These are phyloP conservation scores for Podarcis muralis DNA, from an alignment of 2,113 vertebrate genomes.

Conservation along the genomic window DNA sequence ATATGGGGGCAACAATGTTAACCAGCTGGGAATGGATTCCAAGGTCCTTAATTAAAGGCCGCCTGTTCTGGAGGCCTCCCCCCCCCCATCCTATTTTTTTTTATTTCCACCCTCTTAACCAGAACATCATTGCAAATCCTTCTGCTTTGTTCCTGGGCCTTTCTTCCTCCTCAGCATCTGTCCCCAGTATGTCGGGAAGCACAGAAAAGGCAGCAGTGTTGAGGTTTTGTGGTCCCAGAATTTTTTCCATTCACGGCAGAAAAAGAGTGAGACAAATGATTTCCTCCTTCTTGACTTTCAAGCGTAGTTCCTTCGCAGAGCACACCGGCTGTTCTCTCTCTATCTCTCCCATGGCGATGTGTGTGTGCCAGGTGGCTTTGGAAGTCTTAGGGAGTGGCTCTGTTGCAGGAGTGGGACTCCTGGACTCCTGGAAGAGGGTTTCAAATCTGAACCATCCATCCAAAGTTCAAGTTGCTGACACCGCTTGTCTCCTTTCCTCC, in stretches of 20 bases:
- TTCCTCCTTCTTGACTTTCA: not conserved
- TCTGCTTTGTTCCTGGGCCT: constrained; percentile 15
- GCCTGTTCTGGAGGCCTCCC: constrained; percentile 51
- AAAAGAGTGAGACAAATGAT: not conserved
- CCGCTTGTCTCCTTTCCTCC: not conserved
- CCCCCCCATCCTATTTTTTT: not conserved
- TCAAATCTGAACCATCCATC: not conserved
- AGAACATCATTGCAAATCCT: constrained; percentile 8
- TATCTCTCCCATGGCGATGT: not conserved
- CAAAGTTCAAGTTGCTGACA: too few species aligned
- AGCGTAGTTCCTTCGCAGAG: accelerated
- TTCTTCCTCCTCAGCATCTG: constrained; percentile 61
- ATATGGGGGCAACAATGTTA: constrained; percentile 64
- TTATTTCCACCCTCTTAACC: constrained; percentile 24
- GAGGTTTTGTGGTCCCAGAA: not conserved
- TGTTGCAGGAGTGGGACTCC: not conserved
- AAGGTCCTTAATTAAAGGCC: constrained; percentile 73
- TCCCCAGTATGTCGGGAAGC: constrained; percentile 24
- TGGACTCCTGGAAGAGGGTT: not conserved
- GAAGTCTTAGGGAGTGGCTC: not conserved
- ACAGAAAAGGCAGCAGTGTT: not conserved
- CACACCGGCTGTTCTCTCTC: not conserved
- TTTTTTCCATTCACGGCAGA: constrained; percentile 1
- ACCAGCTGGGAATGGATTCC: constrained; percentile 71
- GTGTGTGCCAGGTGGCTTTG: not conserved